Base-by-base conservation (phyloP, 2,888 invertebrate species). In the Patella pellucida region DNA sequence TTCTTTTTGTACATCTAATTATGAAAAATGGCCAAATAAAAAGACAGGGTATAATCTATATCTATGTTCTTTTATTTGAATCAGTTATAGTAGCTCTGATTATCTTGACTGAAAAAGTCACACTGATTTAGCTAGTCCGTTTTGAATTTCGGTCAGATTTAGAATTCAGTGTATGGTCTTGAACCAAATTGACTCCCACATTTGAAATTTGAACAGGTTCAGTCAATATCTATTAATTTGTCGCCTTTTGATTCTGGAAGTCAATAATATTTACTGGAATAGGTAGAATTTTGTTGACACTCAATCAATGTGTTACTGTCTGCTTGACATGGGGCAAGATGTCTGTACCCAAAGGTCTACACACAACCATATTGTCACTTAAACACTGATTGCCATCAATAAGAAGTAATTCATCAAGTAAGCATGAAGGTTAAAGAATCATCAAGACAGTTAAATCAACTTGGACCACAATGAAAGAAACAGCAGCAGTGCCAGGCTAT, bases 1-100 rank as follows among this genome's bases (percentile, higher is more conserved):
- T 23, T 62, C 23, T 14, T 23, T 62, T 62, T 62, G 19, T 23
- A 62, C 19, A 12, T 62, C 62, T 62, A 62, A 62, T 62, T 62
- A 62, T 62, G 62, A 62, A 62, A 62, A 62, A 62, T 62, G 62
- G 62, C 23, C 62, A 23, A 62, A 62, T 62, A 62, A 62, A 62
- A 62, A 62, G 62, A 23, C 23, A 2, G 62, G 19, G 11, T 62
- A 62, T 19, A 62, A 62, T 62, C 23, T 62, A 62, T 62, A 23
- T 62, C 62, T 41, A 41, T 9, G 9, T 41, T 41, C 41, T 41
- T 41, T 41, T 41, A 41, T 41, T 41, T 41, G 41, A 41, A 41
- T 41, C 41, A 41, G 41, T 41, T 41, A 41, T 9, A 41, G 41
- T 41, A 41, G 41, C 41, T 41, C 41, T 41, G 41, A 41, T 41